These are phyloP conservation scores for Lepisosteus oculatus DNA, from an alignment of 2,113 vertebrate species.

Conservation along the genomic window DNA sequence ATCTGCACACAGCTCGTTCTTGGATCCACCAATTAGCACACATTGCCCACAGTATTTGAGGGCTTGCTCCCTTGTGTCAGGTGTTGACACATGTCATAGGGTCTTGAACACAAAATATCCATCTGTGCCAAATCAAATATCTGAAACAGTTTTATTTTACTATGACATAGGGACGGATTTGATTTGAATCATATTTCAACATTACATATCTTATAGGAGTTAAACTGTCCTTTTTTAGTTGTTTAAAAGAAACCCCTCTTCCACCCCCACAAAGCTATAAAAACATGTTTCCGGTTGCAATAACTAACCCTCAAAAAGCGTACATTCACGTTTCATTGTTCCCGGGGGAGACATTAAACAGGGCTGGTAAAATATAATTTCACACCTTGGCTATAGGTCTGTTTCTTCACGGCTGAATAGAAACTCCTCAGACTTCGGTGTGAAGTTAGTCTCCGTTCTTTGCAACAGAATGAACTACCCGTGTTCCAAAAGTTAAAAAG, in stretches of 20 bases:
- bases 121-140: no score
- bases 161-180: no score
- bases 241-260: no score
- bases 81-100: no score
- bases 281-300: constrained; percentile 52
- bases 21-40: constrained; percentile 24
- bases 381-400: constrained; percentile 41
- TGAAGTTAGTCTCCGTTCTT: constrained; percentile 21
- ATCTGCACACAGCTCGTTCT: constrained; percentile 30
- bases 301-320: constrained; percentile 27
- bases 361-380: constrained; percentile 45
- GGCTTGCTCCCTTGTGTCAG: background rate
- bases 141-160: no score
- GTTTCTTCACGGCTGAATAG: constrained; percentile 36
- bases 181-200: no score
- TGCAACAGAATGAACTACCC: constrained; percentile 55
- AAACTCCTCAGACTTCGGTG: constrained; percentile 39
- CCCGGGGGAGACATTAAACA: constrained; percentile 30
- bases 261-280: constrained; percentile 14
- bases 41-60: constrained; percentile 1
- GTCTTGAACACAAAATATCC: no score
- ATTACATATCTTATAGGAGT: no score
- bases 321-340: constrained; percentile 30
- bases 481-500: constrained; percentile 48
- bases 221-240: no score